Evolutionary conservation across 2,888 invertebrate genomes (phyloP).

Genomic region (Limnephilus marmoratus): DNA sequence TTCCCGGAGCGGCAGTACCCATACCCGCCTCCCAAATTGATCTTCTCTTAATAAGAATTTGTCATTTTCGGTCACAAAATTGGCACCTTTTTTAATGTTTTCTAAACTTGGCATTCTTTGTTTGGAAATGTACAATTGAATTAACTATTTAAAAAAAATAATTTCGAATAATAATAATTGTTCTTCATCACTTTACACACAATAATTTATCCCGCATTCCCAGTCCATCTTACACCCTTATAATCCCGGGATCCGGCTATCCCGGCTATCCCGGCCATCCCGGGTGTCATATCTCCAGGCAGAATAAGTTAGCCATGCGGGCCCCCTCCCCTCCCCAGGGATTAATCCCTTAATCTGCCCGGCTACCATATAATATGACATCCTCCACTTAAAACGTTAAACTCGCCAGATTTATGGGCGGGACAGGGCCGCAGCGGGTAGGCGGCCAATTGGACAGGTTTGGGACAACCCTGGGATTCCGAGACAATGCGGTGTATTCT

Average conservation of each 20-base stretch:
- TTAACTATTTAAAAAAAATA: too few relatives aligned
- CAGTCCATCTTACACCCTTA: background rate
- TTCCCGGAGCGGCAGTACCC: too few relatives aligned
- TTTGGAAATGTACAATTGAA: too few relatives aligned
- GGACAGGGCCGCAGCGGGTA: slow-evolving; percentile 48
- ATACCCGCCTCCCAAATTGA: too few relatives aligned
- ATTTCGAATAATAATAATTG: background rate
- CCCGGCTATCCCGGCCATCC: slow-evolving; percentile 51
- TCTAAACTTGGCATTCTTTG: too few relatives aligned
- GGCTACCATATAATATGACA: slow-evolving; percentile 66
- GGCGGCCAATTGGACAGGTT: slow-evolving; percentile 38
- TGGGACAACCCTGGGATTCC: slow-evolving; percentile 3
- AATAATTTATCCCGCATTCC: background rate
- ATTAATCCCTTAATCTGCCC: slow-evolving; percentile 65
- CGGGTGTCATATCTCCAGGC: slow-evolving; percentile 59
- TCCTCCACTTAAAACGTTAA: slow-evolving; percentile 65
- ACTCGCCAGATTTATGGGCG: slow-evolving; percentile 64
- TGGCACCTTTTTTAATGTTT: too few relatives aligned
- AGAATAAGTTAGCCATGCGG: slow-evolving; percentile 7
- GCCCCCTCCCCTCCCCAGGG: slow-evolving; percentile 55
- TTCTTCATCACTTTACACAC: background rate
- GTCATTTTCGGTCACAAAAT: too few relatives aligned
- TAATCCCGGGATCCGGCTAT: slow-evolving; percentile 4
- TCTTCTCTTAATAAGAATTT: too few relatives aligned
- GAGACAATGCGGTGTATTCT: background rate